phyloP scores from a whole-genome alignment of 2,888 invertebrate genomes.

The Druceiella hillmani region DNA sequence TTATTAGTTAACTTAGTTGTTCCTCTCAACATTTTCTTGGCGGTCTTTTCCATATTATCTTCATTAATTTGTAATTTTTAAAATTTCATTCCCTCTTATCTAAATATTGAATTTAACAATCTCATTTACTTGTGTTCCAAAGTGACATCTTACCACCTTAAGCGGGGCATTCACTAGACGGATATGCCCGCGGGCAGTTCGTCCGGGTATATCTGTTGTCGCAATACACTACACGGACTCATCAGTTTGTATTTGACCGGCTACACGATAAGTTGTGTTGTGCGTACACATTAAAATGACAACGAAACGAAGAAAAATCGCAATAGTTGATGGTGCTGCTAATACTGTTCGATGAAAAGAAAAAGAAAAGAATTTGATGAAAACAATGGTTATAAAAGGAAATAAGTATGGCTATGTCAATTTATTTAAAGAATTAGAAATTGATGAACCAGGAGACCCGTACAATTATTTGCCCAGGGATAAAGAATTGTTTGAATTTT shows the following conservation, averaged over 20 bases:
- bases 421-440: slow-evolving; percentile 7
- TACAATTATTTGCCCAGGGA: slow-evolving; percentile 7
- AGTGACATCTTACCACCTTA: no score
- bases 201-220: not conserved
- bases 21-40: no score
- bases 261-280: slow-evolving; percentile 4
- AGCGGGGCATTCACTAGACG: no score
- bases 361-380: slow-evolving; percentile 7
- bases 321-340: slow-evolving; percentile 4
- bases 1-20: no score
- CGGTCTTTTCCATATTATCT: no score
- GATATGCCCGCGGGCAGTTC: not conserved
- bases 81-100: no score
- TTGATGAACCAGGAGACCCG: slow-evolving; percentile 2
- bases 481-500: slow-evolving; percentile 6
- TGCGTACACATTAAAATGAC: no score
- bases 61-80: no score
- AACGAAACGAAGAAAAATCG: slow-evolving; percentile 5
- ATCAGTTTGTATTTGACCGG: slow-evolving; percentile 2
- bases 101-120: no score
- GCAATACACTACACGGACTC: slow-evolving; percentile 1
- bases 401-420: slow-evolving; percentile 2
- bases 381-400: slow-evolving; percentile 3
- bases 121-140: no score
- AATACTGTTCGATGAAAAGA: slow-evolving; percentile 7